phyloP scores from a whole-genome alignment of 2,888 invertebrate genomes.

The Diaphora mendica region DNA sequence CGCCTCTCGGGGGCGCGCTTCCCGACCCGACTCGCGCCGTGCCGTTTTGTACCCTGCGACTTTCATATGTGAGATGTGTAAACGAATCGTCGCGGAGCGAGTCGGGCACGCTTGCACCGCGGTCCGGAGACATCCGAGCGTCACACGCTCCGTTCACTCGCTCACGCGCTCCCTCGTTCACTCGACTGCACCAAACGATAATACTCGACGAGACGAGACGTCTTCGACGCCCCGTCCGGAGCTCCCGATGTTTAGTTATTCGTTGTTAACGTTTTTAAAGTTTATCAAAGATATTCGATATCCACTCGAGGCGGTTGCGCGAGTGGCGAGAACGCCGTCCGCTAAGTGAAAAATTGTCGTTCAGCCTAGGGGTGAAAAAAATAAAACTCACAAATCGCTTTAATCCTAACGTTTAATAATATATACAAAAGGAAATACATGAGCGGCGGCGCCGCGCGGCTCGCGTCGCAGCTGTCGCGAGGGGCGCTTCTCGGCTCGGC shows the following conservation, averaged over 20 bases:
- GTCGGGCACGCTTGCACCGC: neutral
- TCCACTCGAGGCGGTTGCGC: conserved; percentile 28
- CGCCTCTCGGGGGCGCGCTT: conserved; percentile 7
- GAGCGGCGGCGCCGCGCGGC: conserved; percentile 34
- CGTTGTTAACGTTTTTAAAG: conserved; percentile 76
- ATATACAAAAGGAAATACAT: conserved; percentile 80
- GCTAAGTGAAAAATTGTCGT: neutral
- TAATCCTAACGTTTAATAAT: conserved; percentile 76
- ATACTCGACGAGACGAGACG: conserved; percentile 5
- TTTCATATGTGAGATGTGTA: neutral
- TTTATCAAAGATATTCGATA: conserved; percentile 62
- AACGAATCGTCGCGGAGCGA: neutral
- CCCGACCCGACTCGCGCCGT: neutral
- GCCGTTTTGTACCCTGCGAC: neutral
- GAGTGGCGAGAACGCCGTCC: neutral
- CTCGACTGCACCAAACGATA: neutral
- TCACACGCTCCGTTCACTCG: neutral
- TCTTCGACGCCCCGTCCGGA: conserved; percentile 41
- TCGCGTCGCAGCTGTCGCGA: conserved; percentile 1
- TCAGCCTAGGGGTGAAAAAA: neutral
- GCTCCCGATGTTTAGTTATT: conserved; percentile 53
- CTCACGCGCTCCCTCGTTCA: neutral
- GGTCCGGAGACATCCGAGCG: conserved; percentile 8
- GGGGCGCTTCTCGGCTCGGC: neutral
- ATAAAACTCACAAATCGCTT: conserved; percentile 58